Conservation (phyloP, 2,797 vertebrate genomes). For the Melopsittacus undulatus region DNA sequence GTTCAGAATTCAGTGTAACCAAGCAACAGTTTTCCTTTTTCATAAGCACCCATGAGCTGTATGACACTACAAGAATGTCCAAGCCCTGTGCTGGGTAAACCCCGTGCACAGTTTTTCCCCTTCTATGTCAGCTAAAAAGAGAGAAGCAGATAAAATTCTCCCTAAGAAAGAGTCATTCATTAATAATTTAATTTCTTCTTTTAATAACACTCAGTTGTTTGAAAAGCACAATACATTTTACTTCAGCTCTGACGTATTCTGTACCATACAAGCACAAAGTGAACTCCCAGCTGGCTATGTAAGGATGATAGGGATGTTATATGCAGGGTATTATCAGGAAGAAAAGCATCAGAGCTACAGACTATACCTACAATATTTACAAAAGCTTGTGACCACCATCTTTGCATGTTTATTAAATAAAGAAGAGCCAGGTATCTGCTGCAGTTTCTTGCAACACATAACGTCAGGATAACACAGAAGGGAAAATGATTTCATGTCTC, state of each 20-base stretch:
- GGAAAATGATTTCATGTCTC: conserved; percentile 74
- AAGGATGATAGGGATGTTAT: neutral
- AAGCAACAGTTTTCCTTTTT: conserved; percentile 13
- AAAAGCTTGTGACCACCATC: neutral
- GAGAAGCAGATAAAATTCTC: neutral
- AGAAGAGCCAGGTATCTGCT: neutral
- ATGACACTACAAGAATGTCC: neutral
- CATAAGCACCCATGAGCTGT: neutral
- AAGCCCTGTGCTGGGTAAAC: neutral
- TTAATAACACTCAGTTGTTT: conserved; percentile 35
- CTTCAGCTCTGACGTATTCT: neutral
- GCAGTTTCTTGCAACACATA: neutral
- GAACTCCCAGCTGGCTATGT: neutral
- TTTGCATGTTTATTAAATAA: neutral
- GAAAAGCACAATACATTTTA: neutral
- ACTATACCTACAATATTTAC: neutral
- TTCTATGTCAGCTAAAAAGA: neutral
- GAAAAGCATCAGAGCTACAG: rapidly evolving
- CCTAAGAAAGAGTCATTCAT: conserved; percentile 22
- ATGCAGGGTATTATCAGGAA: too few species aligned
- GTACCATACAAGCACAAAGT: rapidly evolving
- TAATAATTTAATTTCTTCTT: conserved; percentile 45
- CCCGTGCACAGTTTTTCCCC: neutral
- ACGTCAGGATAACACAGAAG: conserved; percentile 65
- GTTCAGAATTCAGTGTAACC: conserved; percentile 22